Conservation (phyloP, 2,113 vertebrate species). For the Lamprologus callipterus region DNA sequence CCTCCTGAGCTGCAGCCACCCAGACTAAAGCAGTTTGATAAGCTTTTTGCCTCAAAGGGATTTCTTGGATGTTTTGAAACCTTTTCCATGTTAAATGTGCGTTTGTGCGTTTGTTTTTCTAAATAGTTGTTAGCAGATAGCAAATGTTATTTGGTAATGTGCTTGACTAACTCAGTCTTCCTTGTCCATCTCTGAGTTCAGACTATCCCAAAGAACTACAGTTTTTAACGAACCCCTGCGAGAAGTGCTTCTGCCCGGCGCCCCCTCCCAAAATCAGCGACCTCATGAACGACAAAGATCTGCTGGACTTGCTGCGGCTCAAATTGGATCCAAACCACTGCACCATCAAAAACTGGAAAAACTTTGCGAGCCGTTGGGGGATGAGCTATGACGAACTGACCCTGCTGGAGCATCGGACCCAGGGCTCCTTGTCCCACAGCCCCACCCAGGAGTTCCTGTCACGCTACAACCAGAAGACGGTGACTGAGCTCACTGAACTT, state of each 20-base stretch:
- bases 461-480: slow-evolving; percentile 89
- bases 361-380: slow-evolving; percentile 98
- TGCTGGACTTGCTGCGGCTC: slow-evolving; percentile 85
- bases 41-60: not conserved
- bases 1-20: not conserved
- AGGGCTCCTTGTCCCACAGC: slow-evolving; percentile 75
- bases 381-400: slow-evolving; percentile 95
- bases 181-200: slow-evolving; percentile 6
- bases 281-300: slow-evolving; percentile 93
- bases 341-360: slow-evolving; percentile 98
- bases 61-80: not conserved
- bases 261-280: slow-evolving; percentile 90
- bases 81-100: not conserved
- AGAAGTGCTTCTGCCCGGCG: slow-evolving; percentile 69
- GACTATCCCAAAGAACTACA: slow-evolving; percentile 65
- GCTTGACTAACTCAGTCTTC: not conserved
- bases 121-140: not conserved
- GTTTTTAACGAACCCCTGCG: slow-evolving; percentile 49
- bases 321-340: slow-evolving; percentile 94
- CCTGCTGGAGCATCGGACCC: slow-evolving; percentile 90
- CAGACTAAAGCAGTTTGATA: not conserved
- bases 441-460: slow-evolving; percentile 92
- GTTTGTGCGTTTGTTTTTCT: not conserved
- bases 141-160: not conserved
- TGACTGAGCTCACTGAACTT: slow-evolving; percentile 88